Base-by-base conservation (phyloP, 2,113 vertebrate species). In the Pygoscelis adeliae region DNA sequence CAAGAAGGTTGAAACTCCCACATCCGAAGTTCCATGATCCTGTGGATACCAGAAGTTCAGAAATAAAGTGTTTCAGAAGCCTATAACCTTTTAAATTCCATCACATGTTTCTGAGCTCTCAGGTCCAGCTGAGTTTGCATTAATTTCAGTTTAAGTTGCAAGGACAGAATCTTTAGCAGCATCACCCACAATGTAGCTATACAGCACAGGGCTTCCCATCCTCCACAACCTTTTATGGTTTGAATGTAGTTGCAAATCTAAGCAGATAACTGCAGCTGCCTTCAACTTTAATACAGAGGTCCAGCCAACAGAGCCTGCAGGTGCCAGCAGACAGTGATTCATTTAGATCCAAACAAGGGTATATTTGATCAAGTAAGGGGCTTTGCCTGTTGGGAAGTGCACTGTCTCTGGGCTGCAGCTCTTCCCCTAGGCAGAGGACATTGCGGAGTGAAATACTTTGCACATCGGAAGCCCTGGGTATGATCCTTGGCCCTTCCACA, bases 211-310 rank as follows among this genome's bases (percentile, higher is more conserved):
- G 56, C 77, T 84, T 61, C 94, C 93, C 95, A 96, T 94, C 95
- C 87, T 92, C 95, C 94, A 83, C 74, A 55, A 10, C 40, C 38
- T 58, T 77, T 80, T 77, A 32, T 21, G 38, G 11, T 23, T 59
- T 94, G 77, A 95, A 92, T 86, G 89, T 52, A 88, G 78, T 65
- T 90, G 91, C 89, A 73, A 82, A 92, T 94, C 78, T 80, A 90
- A 96, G 95, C 74, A 94, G 87, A 91, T 80, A 96, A 91, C 89
- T 90, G 89, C 94, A 96, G 96, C 95, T 96, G 94, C 82, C 91
- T 85, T 94, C 90, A 65, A 52, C 86, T 90, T 58, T 71, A 61
- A 84, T 44, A 67, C 26, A 89, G 86, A 89, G 69, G 36, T n/a
- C 40, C 44, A 69, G 92, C 93, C 96, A 95, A 42, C 4, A 69